phyloP scores from a whole-genome alignment of 2,888 invertebrate genomes.

The Bugula neritina region DNA sequence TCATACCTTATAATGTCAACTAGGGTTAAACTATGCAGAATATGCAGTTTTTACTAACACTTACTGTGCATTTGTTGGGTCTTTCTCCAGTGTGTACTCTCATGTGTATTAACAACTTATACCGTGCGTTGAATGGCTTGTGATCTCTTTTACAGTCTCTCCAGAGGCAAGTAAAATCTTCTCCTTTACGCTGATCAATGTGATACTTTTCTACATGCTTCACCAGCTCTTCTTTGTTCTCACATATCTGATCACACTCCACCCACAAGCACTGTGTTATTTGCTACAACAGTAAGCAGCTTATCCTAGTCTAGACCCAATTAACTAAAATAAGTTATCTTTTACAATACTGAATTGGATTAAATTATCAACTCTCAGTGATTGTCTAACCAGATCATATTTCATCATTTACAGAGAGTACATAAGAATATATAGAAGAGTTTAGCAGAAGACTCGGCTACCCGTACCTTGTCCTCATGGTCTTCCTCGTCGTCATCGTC shows the following conservation, averaged over 20 bases:
- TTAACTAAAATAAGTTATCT: too few species aligned
- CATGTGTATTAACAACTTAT: conserved; percentile 54
- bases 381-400: too few species aligned
- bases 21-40: too few species aligned
- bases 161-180: conserved; percentile 54
- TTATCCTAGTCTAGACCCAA: too few species aligned
- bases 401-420: too few species aligned
- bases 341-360: too few species aligned
- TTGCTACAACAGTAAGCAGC: conserved; percentile 6
- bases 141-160: conserved; percentile 46
- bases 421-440: too few species aligned
- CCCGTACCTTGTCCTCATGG: conserved; percentile 37
- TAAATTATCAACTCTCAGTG: too few species aligned
- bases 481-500: conserved; percentile 36
- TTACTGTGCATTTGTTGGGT: conserved; percentile 53
- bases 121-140: conserved; percentile 52
- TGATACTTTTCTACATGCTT: conserved; percentile 52
- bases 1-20: too few species aligned
- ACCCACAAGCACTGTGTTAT: conserved; percentile 44
- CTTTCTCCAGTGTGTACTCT: conserved; percentile 52
- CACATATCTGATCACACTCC: conserved; percentile 47
- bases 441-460: too few species aligned
- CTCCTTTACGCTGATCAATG: conserved; percentile 52
- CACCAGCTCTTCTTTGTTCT: conserved; percentile 49
- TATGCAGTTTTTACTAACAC: too few species aligned